These are phyloP conservation scores for Pagetopsis macropterus DNA, from an alignment of 2,797 vertebrate species.

Conservation along the genomic window DNA sequence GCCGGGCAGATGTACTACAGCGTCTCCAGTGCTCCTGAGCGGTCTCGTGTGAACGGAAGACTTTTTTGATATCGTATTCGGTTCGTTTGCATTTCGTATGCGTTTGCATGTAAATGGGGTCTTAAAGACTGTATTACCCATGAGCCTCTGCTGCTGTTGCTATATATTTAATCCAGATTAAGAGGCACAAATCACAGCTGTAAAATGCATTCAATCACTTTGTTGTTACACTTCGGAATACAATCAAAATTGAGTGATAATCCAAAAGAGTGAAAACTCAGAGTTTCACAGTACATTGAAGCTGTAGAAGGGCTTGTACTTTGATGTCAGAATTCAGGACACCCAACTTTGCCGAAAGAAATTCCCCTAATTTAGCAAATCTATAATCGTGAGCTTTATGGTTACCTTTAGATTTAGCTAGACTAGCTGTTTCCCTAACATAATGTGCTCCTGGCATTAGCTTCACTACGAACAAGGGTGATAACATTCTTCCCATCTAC, in stretches of 20 bases:
- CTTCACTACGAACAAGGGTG: too few species aligned
- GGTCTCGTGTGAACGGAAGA: too few species aligned
- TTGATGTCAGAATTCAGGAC: neutral
- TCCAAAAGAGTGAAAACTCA: neutral
- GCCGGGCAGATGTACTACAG: too few species aligned
- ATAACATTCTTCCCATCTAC: neutral
- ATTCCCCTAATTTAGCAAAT: neutral
- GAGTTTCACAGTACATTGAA: neutral
- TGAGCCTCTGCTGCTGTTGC: neutral
- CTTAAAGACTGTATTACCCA: neutral
- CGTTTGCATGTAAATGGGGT: too few species aligned
- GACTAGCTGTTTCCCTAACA: neutral
- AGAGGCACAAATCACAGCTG: neutral
- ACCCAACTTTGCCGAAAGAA: neutral
- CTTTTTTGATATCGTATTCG: too few species aligned
- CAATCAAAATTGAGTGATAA: neutral
- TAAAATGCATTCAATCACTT: neutral
- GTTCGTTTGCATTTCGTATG: too few species aligned
- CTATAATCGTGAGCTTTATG: neutral
- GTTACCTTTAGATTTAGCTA: neutral
- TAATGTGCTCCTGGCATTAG: too few species aligned
- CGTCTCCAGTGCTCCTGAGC: too few species aligned
- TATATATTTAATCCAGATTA: neutral
- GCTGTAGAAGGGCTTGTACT: neutral
- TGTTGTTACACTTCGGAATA: neutral